Base-by-base conservation (phyloP, 2,888 invertebrate genomes). In the Lithosia quadra region DNA sequence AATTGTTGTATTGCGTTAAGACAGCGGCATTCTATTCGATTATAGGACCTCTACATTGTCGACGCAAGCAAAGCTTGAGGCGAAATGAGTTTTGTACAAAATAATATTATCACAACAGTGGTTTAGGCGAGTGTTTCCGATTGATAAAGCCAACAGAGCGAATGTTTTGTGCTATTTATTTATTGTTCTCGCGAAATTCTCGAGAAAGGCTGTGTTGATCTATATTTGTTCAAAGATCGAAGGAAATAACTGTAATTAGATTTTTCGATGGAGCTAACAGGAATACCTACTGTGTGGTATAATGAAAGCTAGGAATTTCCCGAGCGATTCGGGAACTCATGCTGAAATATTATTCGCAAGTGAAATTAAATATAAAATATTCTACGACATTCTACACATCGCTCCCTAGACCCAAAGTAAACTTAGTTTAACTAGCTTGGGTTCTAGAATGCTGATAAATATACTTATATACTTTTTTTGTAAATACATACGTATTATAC, bases 131-230 rank as follows among this genome's bases (percentile, higher is more conserved):
- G 69, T 70, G 69, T 69, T 63, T 73, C 33, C 24, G 49, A 71
- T 74, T 77, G 77, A 73, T 76, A 72, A 81, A 63, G 76, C 69
- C 73, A 79, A 71, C 69, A 74, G n/a, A 49, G 33, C 33, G 10
- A 33, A 18, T 68, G 67, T 74, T 74, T 65, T 74, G 69, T 79
- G 69, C 57, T 62, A 49, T 67, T 71, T 74, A 58, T 60, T 70
- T 72, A 70, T 71, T 72, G 71, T 69, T 60, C 39, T 22, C 53
- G 22, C n/a, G 22, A 36, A 68, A 63, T 69, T 68, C 58, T 66
- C 39, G 15, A 62, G 62, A n/a, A 34, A 28, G 55, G 34, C 55
- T 63, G 24, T 49, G 62, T 9, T 53, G 28, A 18, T 10, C 33
- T 55, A 34, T 34, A n/a, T 33, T 49, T 55, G 55, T 22, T 39